Conservation (phyloP, 2,888 invertebrate species). For the Synanthedon andrenaeformis region DNA sequence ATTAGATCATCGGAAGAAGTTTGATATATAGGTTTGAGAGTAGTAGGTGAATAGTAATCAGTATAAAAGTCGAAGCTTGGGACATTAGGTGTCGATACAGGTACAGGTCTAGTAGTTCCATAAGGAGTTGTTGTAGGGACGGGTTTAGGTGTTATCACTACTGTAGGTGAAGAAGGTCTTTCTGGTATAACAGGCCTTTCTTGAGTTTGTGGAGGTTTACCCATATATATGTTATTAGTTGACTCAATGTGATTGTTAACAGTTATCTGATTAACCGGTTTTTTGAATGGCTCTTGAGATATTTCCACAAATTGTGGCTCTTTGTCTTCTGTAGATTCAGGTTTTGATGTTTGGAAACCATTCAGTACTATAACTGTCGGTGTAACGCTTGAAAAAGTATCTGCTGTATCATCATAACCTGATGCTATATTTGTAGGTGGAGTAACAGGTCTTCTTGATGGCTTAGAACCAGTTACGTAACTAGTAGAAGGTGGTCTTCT, state of each 20-base stretch:
- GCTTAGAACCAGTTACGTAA: conserved; percentile 56
- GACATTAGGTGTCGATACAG: conserved; percentile 21
- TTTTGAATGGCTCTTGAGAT: conserved; percentile 64
- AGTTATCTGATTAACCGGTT: conserved; percentile 64
- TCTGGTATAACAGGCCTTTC: conserved; percentile 49
- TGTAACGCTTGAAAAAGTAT: conserved; percentile 58
- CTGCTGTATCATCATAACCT: conserved; percentile 46
- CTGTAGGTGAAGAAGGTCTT: conserved; percentile 70
- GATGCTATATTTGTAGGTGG: conserved; percentile 26
- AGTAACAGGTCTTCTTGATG: conserved; percentile 59
- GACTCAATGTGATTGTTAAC: conserved; percentile 73
- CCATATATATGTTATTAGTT: conserved; percentile 63
- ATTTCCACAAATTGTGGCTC: conserved; percentile 59
- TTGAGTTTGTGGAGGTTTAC: conserved; percentile 40
- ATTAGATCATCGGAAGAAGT: conserved; percentile 78
- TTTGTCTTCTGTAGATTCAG: conserved; percentile 26
- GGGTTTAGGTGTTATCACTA: conserved; percentile 79
- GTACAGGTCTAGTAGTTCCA: conserved; percentile 20
- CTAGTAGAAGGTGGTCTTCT: conserved; percentile 56
- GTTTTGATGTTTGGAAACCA: conserved; percentile 38
- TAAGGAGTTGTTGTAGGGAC: conserved; percentile 51
- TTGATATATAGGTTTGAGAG: conserved; percentile 66
- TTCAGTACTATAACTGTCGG: conserved; percentile 59
- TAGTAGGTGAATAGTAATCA: conserved; percentile 40
- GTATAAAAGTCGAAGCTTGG: conserved; percentile 37